phyloP scores from a whole-genome alignment of 2,113 vertebrate genomes.

The Ondatra zibethicus region DNA sequence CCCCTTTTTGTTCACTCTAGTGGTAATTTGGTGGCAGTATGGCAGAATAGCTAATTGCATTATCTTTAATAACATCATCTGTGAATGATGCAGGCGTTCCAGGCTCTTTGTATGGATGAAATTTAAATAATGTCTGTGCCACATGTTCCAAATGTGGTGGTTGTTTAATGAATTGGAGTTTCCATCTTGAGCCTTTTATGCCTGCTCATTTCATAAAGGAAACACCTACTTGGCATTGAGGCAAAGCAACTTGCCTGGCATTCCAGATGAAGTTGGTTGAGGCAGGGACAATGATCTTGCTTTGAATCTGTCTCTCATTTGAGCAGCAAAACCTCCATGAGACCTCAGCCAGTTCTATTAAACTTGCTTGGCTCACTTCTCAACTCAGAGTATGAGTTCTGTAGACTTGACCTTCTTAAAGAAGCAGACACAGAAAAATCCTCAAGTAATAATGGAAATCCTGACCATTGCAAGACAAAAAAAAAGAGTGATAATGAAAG shows the following conservation, averaged over 20 bases:
- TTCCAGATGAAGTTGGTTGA: neutral
- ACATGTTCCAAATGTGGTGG: neutral
- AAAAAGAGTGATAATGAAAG: conserved; percentile 65
- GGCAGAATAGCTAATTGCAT: neutral
- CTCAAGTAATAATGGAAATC: conserved; percentile 66
- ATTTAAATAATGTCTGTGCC: neutral
- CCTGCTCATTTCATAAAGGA: neutral
- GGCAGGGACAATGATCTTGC: neutral
- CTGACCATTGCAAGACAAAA: neutral
- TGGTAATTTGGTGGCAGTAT: neutral
- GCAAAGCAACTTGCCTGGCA: neutral
- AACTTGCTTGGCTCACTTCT: conserved; percentile 22
- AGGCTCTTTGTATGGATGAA: neutral
- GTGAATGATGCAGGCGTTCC: neutral
- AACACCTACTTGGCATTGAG: neutral
- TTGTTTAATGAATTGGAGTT: neutral
- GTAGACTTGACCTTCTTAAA: conserved; percentile 59
- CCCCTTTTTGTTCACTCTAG: neutral
- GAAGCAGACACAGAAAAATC: conserved; percentile 55
- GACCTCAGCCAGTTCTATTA: conserved; percentile 27
- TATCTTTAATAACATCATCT: neutral
- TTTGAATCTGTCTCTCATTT: neutral
- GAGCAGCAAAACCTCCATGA: neutral
- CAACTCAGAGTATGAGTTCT: neutral
- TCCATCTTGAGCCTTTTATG: neutral